Conservation (phyloP, 2,797 vertebrate genomes). For the Enteromius viviparus region DNA sequence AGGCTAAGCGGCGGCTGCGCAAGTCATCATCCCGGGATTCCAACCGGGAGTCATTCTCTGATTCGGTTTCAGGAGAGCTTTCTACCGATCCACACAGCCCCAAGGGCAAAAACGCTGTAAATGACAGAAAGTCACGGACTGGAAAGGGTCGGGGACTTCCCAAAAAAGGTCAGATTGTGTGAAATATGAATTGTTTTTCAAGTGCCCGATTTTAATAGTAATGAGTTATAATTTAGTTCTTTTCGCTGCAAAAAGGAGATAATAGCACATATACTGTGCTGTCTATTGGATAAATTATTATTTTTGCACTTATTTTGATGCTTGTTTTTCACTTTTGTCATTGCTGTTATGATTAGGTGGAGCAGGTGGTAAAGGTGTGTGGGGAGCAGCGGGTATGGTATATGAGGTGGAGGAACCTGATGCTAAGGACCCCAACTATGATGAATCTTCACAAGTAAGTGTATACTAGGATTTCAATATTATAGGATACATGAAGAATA, state of each 20-base stretch:
- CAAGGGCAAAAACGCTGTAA: slow-evolving; percentile 74
- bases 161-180: slow-evolving; percentile 80
- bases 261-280: not conserved
- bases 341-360: slow-evolving; percentile 75
- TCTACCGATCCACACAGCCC: slow-evolving; percentile 78
- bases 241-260: not conserved
- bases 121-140: slow-evolving; percentile 83
- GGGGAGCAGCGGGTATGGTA: slow-evolving; percentile 88
- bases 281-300: not conserved
- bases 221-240: not conserved
- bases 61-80: slow-evolving; percentile 69
- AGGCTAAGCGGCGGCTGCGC: slow-evolving; percentile 83
- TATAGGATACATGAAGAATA: not conserved
- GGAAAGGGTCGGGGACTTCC: slow-evolving; percentile 88
- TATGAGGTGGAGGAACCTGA: slow-evolving; percentile 88
- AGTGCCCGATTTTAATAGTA: not conserved
- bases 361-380: slow-evolving; percentile 89
- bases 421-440: slow-evolving; percentile 85
- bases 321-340: slow-evolving; percentile 9
- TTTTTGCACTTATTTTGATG: not conserved
- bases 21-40: slow-evolving; percentile 84
- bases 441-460: slow-evolving; percentile 82
- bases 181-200: not conserved
- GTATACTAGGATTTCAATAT: not conserved
- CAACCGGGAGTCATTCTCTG: slow-evolving; percentile 79